These are phyloP conservation scores for Ganaspis brasiliensis DNA, from an alignment of 2,888 invertebrate genomes.

Conservation along the genomic window DNA sequence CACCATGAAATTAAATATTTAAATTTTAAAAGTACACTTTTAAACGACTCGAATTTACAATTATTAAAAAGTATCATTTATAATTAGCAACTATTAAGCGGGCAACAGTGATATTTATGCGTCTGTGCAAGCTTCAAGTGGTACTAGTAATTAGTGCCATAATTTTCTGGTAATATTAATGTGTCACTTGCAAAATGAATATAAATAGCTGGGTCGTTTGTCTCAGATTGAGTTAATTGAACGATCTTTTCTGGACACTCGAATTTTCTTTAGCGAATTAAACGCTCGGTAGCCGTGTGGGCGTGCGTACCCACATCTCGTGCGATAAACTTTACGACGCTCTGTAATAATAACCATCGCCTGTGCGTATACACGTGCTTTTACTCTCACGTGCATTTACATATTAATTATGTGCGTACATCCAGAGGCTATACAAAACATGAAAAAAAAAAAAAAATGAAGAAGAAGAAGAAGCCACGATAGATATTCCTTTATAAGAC, in stretches of 20 bases:
- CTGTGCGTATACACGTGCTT: constrained; percentile 38
- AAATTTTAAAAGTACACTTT: too few species aligned
- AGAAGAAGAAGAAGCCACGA: neutral
- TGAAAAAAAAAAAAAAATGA: neutral
- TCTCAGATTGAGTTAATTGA: constrained; percentile 43
- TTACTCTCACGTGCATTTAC: constrained; percentile 38
- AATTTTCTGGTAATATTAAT: constrained; percentile 32
- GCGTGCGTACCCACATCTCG: constrained; percentile 29
- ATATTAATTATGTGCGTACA: constrained; percentile 45
- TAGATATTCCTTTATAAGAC: constrained; percentile 18
- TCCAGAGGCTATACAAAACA: neutral
- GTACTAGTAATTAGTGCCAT: constrained; percentile 4
- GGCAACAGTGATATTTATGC: constrained; percentile 23
- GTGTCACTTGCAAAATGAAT: constrained; percentile 37
- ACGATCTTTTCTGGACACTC: constrained; percentile 39
- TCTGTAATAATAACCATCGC: constrained; percentile 33
- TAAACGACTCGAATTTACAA: too few species aligned
- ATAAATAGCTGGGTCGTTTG: constrained; percentile 31
- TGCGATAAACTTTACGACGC: constrained; percentile 41
- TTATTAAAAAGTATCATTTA: neutral
- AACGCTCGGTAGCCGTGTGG: constrained; percentile 24
- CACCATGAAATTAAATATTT: too few species aligned
- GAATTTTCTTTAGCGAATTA: constrained; percentile 42
- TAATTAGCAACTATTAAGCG: neutral
- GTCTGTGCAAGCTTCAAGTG: neutral